A percentile compares a stretch with the other conserved stretches of the same genome.
Conservation (phyloP, 2,797 vertebrate species). For the Botia almorhae region DNA sequence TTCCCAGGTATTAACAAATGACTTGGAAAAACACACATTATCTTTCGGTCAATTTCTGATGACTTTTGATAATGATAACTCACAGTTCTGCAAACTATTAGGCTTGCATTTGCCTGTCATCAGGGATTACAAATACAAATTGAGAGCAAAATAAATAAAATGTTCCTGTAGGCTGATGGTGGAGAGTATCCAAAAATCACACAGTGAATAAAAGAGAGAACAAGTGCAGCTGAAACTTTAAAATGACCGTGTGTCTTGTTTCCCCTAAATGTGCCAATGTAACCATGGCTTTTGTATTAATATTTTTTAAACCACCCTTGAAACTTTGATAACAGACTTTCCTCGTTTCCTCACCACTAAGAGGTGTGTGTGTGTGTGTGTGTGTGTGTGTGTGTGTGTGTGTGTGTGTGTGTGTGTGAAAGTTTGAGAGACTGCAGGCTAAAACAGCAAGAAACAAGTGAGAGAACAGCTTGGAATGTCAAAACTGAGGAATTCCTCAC, state of each 20-base stretch:
- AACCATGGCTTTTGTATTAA: slow-evolving; percentile 59
- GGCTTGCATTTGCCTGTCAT: slow-evolving; percentile 30
- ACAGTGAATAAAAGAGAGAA: slow-evolving; percentile 40
- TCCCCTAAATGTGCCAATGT: slow-evolving; percentile 47
- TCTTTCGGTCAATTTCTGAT: slow-evolving; percentile 14
- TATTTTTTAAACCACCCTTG: slow-evolving; percentile 57
- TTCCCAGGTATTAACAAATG: slow-evolving; percentile 35
- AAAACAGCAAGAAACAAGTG: slow-evolving; percentile 22
- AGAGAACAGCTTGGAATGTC: slow-evolving; percentile 12
- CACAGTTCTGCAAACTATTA: slow-evolving; percentile 15
- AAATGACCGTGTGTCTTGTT: slow-evolving; percentile 44
- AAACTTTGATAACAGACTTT: slow-evolving; percentile 55
- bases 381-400: slow-evolving; percentile 16
- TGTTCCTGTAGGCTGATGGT: slow-evolving; percentile 7
- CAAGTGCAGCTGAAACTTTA: slow-evolving; percentile 41
- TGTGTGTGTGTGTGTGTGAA: slow-evolving; percentile 5
- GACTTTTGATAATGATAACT: neutral
- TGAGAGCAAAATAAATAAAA: slow-evolving; percentile 1
- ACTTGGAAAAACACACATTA: slow-evolving; percentile 34
- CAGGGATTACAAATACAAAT: slow-evolving; percentile 27
- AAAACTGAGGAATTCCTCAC: too few species aligned
- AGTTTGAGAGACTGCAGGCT: neutral
- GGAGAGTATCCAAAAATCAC: slow-evolving; percentile 52
- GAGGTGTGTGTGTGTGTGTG: slow-evolving; percentile 19
- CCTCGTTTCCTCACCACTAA: slow-evolving; percentile 34